Base-by-base conservation (phyloP, 2,888 invertebrate genomes). In the Dryomyza anilis region DNA sequence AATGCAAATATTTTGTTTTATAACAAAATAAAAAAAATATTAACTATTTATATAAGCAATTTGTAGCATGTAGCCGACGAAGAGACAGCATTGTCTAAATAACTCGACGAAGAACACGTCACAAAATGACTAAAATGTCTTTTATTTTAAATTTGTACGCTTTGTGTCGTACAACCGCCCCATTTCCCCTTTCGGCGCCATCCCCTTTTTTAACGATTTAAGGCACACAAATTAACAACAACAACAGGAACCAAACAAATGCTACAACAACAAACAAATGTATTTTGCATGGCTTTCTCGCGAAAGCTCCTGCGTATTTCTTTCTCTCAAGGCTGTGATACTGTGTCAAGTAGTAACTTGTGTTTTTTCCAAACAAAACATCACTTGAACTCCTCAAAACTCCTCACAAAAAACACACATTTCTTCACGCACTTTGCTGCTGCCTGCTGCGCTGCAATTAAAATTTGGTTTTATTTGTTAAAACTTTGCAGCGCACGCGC, bases 251-350 rank as follows among this genome's bases (percentile, higher is more conserved):
- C 23, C 16, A 27, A n/a, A 19, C 1, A n/a, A 61, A 52, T 16
- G 61, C 61, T 60, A 60, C 60, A 33, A 60, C 39, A 36, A 46
- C 48, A n/a, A n/a, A n/a, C n/a, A n/a, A n/a, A n/a, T n/a, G 14
- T 48, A 36, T 36, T 59, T 27, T 39, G 43, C 58, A 53, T 45
- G 30, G 25, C 52, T 50, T 52, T n/a, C 52, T 21, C 6, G 33
- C 4, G 14, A 43, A 61, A 46, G 48, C 4, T 36, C 36, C 16
- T 46, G 43, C 25, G 29, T 53, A 21, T 52, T 29, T 45, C 19
- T n/a, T 36, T 52, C 43, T 52, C 43, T 25, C 39, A 52, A 21
- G 72, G 70, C 72, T 72, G 72, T 72, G 72, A 72, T 72, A 68
- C 23, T 65, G 72, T 72, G 71, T 70, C 72, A 68, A 71, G 70